These are phyloP conservation scores for Suricata suricatta DNA, from an alignment of 2,113 vertebrate genomes.

Conservation along the genomic window DNA sequence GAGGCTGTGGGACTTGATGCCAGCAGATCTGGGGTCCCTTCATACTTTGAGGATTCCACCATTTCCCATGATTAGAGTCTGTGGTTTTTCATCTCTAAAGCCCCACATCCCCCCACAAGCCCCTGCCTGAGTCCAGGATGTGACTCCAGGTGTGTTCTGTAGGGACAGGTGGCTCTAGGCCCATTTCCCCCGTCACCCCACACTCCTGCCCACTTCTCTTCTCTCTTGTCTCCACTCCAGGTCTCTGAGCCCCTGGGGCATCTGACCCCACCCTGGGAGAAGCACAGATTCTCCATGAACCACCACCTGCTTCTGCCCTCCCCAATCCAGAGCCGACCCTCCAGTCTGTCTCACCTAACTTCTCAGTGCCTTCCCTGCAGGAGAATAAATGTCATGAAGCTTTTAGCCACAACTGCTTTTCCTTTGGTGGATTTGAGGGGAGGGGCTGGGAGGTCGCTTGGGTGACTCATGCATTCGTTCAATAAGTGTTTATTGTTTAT, in stretches of 20 bases:
- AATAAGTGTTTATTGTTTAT: not conserved
- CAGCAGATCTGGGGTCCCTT: rapidly evolving
- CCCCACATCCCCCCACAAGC: not conserved
- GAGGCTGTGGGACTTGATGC: not conserved
- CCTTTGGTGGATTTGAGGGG: not conserved
- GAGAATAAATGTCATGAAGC: not conserved
- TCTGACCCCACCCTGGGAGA: not conserved
- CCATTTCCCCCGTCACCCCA: rapidly evolving
- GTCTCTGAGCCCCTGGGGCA: not conserved
- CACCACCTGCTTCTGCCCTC: not conserved
- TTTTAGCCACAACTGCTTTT: not conserved
- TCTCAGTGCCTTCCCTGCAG: too few species aligned
- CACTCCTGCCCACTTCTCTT: not conserved
- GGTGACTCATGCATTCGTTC: not conserved
- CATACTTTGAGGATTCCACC: too few species aligned
- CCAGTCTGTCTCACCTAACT: not conserved
- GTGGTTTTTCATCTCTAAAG: not conserved
- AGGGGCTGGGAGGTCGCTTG: rapidly evolving
- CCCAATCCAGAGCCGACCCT: too few species aligned
- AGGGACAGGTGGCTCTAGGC: not conserved
- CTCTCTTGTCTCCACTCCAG: not conserved
- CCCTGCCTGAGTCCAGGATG: not conserved
- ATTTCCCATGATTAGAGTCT: not conserved
- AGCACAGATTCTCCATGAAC: not conserved
- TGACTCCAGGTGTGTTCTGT: not conserved